Evolutionary conservation across 2,113 vertebrate genomes (phyloP).

Genomic region (Hucho hucho): DNA sequence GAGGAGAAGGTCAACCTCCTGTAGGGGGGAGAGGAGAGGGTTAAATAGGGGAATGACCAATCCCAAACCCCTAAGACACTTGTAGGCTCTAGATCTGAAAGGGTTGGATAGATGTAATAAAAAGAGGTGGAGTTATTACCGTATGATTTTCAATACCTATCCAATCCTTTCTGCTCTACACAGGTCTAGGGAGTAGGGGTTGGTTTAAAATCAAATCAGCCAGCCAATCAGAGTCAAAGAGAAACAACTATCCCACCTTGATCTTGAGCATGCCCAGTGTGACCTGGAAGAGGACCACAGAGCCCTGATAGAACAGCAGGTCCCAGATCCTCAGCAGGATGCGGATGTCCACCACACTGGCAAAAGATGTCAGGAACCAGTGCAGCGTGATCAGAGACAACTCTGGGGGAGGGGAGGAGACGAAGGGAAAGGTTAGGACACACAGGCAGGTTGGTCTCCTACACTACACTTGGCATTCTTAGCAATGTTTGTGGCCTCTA

Average conservation of each 20-base stretch:
- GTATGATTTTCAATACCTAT: too few relatives aligned
- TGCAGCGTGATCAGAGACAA: slow-evolving; percentile 96
- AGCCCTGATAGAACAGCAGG: slow-evolving; percentile 94
- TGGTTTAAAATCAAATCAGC: background rate
- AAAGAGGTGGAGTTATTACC: background rate
- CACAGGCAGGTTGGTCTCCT: background rate
- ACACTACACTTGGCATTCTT: background rate
- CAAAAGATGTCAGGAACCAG: slow-evolving; percentile 98
- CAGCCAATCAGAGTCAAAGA: background rate
- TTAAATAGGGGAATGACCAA: too few relatives aligned
- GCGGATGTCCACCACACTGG: slow-evolving; percentile 93
- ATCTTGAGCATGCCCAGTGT: slow-evolving; percentile 97
- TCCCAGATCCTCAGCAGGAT: slow-evolving; percentile 96
- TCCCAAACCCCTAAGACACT: too few relatives aligned
- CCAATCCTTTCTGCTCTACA: too few relatives aligned
- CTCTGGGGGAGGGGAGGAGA: slow-evolving; percentile 71
- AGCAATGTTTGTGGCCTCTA: too few relatives aligned
- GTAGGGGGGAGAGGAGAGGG: background rate
- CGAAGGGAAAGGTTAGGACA: background rate
- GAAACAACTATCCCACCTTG: slow-evolving; percentile 74
- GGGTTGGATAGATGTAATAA: too few relatives aligned
- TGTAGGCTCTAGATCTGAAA: too few relatives aligned
- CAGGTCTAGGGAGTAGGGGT: too few relatives aligned
- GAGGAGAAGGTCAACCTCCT: background rate
- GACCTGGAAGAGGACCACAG: slow-evolving; percentile 91